These are phyloP conservation scores for Brachionus sp. DNA, from an alignment of 1,140 invertebrate species.

Conservation along the genomic window DNA sequence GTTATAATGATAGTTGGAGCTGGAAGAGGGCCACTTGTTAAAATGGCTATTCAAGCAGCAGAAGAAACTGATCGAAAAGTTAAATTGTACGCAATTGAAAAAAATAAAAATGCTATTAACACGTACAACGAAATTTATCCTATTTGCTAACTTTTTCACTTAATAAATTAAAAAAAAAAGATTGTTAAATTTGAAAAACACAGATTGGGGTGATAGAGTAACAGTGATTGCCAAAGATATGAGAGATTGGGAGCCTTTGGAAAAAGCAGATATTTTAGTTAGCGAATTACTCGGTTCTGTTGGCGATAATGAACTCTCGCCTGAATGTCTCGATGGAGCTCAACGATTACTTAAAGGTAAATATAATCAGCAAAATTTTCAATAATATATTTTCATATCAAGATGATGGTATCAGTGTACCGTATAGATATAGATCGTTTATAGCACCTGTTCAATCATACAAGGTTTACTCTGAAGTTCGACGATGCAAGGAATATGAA, in stretches of 20 bases:
- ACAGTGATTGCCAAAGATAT: constrained; percentile 58
- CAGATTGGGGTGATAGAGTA: constrained; percentile 71
- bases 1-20: constrained; percentile 64
- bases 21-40: constrained; percentile 87
- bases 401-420: constrained; percentile 87
- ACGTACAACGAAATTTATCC: constrained; percentile 64
- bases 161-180: constrained; percentile 52
- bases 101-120: constrained; percentile 92
- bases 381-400: constrained; percentile 48
- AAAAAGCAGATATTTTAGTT: constrained; percentile 82
- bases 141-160: not conserved
- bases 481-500: constrained; percentile 65
- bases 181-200: constrained; percentile 72
- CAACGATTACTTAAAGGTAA: constrained; percentile 78
- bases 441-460: constrained; percentile 77
- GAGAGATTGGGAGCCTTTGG: constrained; percentile 85
- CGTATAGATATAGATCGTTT: constrained; percentile 81
- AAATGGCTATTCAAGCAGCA: constrained; percentile 76
- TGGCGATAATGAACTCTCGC: constrained; percentile 96
- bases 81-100: constrained; percentile 83
- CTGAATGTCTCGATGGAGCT: constrained; percentile 94
- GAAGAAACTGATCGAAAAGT: constrained; percentile 54
- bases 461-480: constrained; percentile 72
- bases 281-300: constrained; percentile 95
- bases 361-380: not conserved